phyloP scores from a whole-genome alignment of 2,888 invertebrate species.

The Melolontha melolontha region DNA sequence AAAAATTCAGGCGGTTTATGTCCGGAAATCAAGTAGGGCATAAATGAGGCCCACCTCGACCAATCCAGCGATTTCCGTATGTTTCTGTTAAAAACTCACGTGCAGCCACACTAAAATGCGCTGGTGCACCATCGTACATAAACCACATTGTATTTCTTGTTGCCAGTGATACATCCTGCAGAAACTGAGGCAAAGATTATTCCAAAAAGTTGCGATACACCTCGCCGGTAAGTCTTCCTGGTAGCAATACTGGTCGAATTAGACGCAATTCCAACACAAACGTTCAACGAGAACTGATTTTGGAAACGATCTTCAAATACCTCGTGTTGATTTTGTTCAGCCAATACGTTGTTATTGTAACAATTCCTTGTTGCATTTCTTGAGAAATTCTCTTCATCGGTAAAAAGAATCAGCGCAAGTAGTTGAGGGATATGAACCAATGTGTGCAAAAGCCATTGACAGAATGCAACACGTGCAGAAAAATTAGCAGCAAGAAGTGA shows the following conservation, averaged over 20 bases:
- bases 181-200: slow-evolving; percentile 41
- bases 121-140: slow-evolving; percentile 24
- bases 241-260: slow-evolving; percentile 46
- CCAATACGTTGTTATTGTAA: too few relatives aligned
- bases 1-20: slow-evolving; percentile 29
- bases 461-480: too few relatives aligned
- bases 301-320: too few relatives aligned
- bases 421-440: too few relatives aligned
- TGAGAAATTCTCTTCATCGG: too few relatives aligned
- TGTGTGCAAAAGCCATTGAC: too few relatives aligned
- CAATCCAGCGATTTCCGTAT: slow-evolving; percentile 49
- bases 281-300: too few relatives aligned
- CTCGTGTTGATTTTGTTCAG: too few relatives aligned
- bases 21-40: slow-evolving; percentile 47
- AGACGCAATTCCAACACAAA: slow-evolving; percentile 43
- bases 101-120: slow-evolving; percentile 48
- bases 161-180: slow-evolving; percentile 45
- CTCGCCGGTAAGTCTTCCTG: slow-evolving; percentile 39
- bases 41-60: slow-evolving; percentile 49
- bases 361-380: too few relatives aligned
- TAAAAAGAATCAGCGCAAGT: too few relatives aligned
- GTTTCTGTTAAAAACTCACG: slow-evolving; percentile 46
- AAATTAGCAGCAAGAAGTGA: slow-evolving; percentile 3
- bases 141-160: slow-evolving; percentile 53
- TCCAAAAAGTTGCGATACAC: slow-evolving; percentile 43